phyloP scores from a whole-genome alignment of 2,113 vertebrate genomes.

The Eonycteris spelaea region DNA sequence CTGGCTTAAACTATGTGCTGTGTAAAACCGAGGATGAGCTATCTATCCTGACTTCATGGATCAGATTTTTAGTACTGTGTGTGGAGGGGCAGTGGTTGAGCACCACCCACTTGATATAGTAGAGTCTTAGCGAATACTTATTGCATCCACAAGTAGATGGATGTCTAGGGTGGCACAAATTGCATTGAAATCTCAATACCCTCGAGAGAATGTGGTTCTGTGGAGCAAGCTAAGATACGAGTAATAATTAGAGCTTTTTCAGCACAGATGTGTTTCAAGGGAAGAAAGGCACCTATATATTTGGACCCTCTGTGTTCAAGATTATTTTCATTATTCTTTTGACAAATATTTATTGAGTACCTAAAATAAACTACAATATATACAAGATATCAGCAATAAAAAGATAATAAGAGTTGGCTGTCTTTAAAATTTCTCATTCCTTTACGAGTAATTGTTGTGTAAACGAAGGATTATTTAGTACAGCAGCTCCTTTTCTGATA shows the following conservation, averaged over 20 bases:
- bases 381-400: neutral
- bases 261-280: neutral
- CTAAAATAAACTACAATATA: neutral
- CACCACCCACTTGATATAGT: accelerated
- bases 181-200: neutral
- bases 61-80: neutral
- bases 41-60: neutral
- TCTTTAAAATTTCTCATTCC: neutral
- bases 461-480: neutral
- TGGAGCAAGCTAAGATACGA: neutral
- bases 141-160: neutral
- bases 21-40: neutral
- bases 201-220: neutral
- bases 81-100: neutral
- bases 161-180: neutral
- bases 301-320: neutral
- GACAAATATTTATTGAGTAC: neutral
- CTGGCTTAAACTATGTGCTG: neutral
- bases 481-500: neutral
- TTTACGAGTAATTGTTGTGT: neutral
- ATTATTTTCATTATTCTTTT: neutral
- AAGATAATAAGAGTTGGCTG: neutral
- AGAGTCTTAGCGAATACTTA: neutral
- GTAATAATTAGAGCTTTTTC: neutral
- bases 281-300: neutral